Evolutionary conservation across 30 jellyfish, hydroid and myxozoan species (phyloP).

Genomic region (Sanderia malayensis): DNA sequence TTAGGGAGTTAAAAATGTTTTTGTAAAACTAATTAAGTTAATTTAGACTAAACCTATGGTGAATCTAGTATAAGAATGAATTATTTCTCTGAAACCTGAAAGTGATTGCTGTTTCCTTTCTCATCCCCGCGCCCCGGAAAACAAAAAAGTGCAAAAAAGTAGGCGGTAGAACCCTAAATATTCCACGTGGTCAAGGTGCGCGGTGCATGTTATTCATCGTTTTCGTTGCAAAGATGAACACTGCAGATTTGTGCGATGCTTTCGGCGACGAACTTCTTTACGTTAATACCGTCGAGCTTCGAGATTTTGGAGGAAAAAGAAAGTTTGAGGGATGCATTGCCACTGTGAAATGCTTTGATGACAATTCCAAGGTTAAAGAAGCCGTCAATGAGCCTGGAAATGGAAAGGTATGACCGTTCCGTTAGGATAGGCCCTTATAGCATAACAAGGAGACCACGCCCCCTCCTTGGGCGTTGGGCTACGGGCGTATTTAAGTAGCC

Average conservation of each 20-base stretch:
- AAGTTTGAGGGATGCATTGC: conserved; percentile 45
- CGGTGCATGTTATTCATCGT: too few relatives aligned
- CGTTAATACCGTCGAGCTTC: conserved; percentile 27
- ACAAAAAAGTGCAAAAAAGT: too few relatives aligned
- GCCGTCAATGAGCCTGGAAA: conserved; percentile 62
- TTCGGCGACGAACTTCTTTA: conserved; percentile 66
- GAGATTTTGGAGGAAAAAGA: conserved; percentile 47
- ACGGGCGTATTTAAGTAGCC: too few relatives aligned
- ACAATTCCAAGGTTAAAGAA: conserved; percentile 64
- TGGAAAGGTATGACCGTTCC: conserved; percentile 48
- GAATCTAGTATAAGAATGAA: neutral
- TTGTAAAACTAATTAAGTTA: neutral
- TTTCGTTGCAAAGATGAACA: conserved; percentile 56
- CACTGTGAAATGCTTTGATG: conserved; percentile 66
- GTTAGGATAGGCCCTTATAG: too few relatives aligned
- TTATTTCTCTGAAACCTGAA: too few relatives aligned
- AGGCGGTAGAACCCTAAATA: too few relatives aligned
- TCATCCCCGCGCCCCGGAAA: too few relatives aligned
- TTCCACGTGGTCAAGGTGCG: too few relatives aligned
- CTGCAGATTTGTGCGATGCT: conserved; percentile 73
- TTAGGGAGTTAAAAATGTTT: neutral
- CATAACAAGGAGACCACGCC: too few relatives aligned
- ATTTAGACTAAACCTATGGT: neutral
- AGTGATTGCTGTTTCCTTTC: too few relatives aligned
- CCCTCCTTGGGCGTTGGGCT: too few relatives aligned